Base-by-base conservation (phyloP, 53 echinoderm and acorn worm species). In the Crossaster papposus region DNA sequence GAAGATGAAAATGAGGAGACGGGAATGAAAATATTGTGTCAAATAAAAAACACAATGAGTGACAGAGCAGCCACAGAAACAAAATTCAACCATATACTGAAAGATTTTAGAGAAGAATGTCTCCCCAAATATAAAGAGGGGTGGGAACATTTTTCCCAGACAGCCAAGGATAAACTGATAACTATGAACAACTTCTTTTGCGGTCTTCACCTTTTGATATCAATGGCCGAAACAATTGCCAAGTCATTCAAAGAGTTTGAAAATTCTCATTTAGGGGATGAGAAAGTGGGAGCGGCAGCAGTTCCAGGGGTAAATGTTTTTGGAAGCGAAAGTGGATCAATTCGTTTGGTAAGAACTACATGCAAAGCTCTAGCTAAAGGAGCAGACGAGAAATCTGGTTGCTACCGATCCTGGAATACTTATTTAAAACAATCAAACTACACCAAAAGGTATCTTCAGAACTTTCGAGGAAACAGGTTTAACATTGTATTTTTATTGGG, bases 331-430 rank as follows among this genome's bases (percentile, higher is more conserved):
- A 77, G 77, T 38, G 86, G 93, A n/a, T 72, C 90, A 36, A 51
- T 70, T 44, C 54, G 90, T 24, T 62, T 89, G 17, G 76, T 92
- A 10, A 15, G 88, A 65, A 81, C 79, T 11, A 51, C 38, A 20
- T 89, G 83, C 55, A 92, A 92, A 32, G 89, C 82, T 32, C 10
- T 92, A 10, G 62, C 81, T 18, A 36, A 44, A 75, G 88, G 92
- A 11, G 92, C 81, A 7, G 83, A 92, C 34, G 78, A 89, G 35
- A 92, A 83, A 54, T 76, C 65, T 50, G 89, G 92, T 1, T 92
- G 92, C 64, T 76, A 83, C 51, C 73, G 89, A 2, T 65, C 70
- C 38, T 65, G 24, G 82, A 82, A 65, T 82, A 64, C 44, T 9
- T 44, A 36, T 22, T 78, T 76, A n/a, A 75, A 85, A 15, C 26